These are phyloP conservation scores for Conus canariensis DNA, from an alignment of 2,888 invertebrate genomes.

Conservation along the genomic window DNA sequence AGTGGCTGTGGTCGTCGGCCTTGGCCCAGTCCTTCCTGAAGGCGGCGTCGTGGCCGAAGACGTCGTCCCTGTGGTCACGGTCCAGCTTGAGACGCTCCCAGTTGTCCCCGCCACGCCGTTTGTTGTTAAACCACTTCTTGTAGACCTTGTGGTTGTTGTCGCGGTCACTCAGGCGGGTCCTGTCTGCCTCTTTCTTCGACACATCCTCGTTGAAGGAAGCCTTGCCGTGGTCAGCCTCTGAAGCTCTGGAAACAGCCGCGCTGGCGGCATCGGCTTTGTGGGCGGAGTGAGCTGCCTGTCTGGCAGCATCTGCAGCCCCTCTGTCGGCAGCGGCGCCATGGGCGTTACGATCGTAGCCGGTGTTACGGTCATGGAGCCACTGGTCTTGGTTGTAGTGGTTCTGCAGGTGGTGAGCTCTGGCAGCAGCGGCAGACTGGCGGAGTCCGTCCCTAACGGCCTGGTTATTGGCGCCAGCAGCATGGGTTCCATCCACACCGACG, in stretches of 20 bases:
- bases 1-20: background rate
- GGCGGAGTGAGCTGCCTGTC: background rate
- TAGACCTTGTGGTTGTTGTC: conserved; percentile 39
- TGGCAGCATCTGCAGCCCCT: background rate
- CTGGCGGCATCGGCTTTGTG: conserved; percentile 33
- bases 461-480: background rate
- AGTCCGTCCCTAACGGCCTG: background rate
- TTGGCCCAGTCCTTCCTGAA: conserved; percentile 38
- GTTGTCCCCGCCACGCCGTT: conserved; percentile 44
- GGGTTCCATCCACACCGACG: background rate
- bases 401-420: background rate
- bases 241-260: conserved; percentile 40
- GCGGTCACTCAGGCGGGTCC: conserved; percentile 38
- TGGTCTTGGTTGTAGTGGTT: conserved; percentile 11
- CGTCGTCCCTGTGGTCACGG: conserved; percentile 39
- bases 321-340: background rate
- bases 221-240: conserved; percentile 28
- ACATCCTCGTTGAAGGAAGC: conserved; percentile 33
- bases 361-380: conserved; percentile 42
- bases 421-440: background rate
- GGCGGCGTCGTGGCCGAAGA: conserved; percentile 40
- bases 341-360: conserved; percentile 37
- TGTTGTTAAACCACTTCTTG: conserved; percentile 44
- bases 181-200: conserved; percentile 29
- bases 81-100: conserved; percentile 45